Conservation (phyloP, 2,113 vertebrate species). For the Lycaon pictus region DNA sequence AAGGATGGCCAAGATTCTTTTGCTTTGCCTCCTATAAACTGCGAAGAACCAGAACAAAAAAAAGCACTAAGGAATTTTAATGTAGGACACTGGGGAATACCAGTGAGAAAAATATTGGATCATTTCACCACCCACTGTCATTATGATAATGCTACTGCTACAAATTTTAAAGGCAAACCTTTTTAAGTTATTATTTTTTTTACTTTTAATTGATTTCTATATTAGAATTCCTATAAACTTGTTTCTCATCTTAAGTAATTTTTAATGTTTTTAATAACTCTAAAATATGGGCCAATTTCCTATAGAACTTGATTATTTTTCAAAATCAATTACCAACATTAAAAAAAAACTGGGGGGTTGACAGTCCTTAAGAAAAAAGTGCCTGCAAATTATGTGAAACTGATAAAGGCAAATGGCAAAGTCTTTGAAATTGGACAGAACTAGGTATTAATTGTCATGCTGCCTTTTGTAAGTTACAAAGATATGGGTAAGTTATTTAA, state of each 20-base stretch:
- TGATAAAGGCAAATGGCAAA: background rate
- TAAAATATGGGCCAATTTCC: background rate
- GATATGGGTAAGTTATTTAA: background rate
- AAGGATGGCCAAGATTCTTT: background rate
- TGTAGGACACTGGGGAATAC: background rate
- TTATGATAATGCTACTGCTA: background rate
- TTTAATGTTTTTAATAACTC: conserved; percentile 17
- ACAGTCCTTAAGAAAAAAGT: background rate
- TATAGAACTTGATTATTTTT: conserved; percentile 52
- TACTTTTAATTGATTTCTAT: conserved; percentile 6
- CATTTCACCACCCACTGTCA: background rate
- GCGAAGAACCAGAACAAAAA: background rate
- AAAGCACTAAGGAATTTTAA: background rate
- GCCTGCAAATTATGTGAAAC: background rate
- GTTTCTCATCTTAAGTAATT: background rate
- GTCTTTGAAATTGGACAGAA: background rate
- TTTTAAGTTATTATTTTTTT: background rate
- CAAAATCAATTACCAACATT: background rate
- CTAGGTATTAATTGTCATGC: background rate
- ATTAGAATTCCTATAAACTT: conserved; percentile 26
- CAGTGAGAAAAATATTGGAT: background rate
- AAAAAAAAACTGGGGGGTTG: background rate
- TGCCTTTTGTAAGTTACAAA: background rate
- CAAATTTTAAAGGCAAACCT: background rate
- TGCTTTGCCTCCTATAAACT: background rate